Conservation (phyloP, 1,140 invertebrate genomes). For the Listronotus bonariensis region DNA sequence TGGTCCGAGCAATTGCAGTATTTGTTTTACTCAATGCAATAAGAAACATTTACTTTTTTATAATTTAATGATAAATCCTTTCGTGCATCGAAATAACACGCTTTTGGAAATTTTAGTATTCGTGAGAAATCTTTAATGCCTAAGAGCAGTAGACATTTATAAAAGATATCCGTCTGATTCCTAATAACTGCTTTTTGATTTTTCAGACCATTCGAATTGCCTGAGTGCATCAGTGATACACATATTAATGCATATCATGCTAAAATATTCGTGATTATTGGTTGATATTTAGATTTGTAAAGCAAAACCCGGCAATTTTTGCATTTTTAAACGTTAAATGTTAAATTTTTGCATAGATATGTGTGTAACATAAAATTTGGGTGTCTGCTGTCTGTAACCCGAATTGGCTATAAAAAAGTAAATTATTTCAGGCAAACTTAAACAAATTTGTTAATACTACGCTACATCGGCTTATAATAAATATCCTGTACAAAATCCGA, state of each 20-base stretch:
- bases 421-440: too few relatives aligned
- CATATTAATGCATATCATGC: slow-evolving; percentile 14
- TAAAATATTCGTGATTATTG: slow-evolving; percentile 10
- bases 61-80: neutral
- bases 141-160: slow-evolving; percentile 8
- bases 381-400: too few relatives aligned
- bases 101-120: slow-evolving; percentile 2
- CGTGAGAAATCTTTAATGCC: slow-evolving; percentile 17
- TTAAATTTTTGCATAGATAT: slow-evolving; percentile 16
- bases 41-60: too few relatives aligned
- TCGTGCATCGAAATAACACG: slow-evolving; percentile 8
- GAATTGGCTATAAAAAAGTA: too few relatives aligned
- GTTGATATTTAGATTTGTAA: slow-evolving; percentile 5
- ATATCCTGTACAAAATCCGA: too few relatives aligned
- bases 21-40: too few relatives aligned
- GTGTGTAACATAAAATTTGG: neutral
- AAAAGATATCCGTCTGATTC: slow-evolving; percentile 14
- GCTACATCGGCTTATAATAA: too few relatives aligned
- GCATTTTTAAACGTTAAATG: slow-evolving; percentile 12
- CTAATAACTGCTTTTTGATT: slow-evolving; percentile 16
- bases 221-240: slow-evolving; percentile 16
- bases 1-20: too few relatives aligned
- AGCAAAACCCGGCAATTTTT: neutral
- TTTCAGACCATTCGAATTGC: slow-evolving; percentile 5
- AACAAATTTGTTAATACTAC: too few relatives aligned